Percentiles rank a stretch among this genome's conserved stretches.
These are phyloP conservation scores for Dendrolimus kikuchii DNA, from an alignment of 1,140 invertebrate species.

Conservation along the genomic window DNA sequence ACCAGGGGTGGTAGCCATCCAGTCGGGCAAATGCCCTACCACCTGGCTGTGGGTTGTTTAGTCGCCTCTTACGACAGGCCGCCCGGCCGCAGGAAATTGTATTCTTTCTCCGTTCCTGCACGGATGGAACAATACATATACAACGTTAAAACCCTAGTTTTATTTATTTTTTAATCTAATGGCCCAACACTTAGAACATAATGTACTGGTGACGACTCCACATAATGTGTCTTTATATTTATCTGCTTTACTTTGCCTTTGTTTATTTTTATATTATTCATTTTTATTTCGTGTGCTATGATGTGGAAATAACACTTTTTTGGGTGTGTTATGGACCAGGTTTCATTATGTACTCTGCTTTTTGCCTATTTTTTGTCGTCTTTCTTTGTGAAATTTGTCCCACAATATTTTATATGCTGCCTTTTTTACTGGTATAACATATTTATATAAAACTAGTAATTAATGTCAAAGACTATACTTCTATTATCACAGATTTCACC, in stretches of 20 bases:
- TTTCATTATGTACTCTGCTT: constrained; percentile 11
- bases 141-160: no score
- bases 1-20: no score
- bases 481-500: no score
- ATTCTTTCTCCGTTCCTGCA: no score
- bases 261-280: constrained; percentile 44
- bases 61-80: no score
- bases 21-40: no score
- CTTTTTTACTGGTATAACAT: no score
- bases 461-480: no score
- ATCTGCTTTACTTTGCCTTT: constrained; percentile 26
- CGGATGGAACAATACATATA: no score
- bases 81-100: no score
- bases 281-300: constrained; percentile 22
- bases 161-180: constrained; percentile 15
- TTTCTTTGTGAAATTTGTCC: constrained; percentile 6
- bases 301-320: constrained; percentile 15
- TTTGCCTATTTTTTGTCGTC: constrained; percentile 11
- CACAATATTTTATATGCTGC: background rate
- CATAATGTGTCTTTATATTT: constrained; percentile 38
- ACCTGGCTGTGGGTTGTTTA: no score
- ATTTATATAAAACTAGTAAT: no score
- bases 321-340: constrained; percentile 7
- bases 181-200: constrained; percentile 27
- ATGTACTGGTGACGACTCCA: constrained; percentile 34